Conservation (phyloP, 2,888 invertebrate species). For the Electrophaes corylata region DNA sequence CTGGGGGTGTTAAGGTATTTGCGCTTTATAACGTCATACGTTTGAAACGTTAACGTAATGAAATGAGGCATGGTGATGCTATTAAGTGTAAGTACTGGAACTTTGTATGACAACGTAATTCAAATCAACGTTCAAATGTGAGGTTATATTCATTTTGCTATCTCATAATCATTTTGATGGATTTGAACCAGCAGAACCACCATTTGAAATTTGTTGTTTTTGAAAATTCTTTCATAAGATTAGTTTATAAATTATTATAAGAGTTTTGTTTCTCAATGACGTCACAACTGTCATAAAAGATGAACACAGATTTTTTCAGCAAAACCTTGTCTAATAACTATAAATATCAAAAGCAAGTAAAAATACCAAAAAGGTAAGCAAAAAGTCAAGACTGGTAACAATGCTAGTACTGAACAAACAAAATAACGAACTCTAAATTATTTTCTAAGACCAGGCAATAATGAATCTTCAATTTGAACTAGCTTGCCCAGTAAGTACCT, state of each 20-base stretch:
- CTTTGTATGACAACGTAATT: too few species aligned
- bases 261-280: too few species aligned
- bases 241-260: too few species aligned
- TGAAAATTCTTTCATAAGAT: too few species aligned
- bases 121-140: not conserved
- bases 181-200: not conserved
- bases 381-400: too few species aligned
- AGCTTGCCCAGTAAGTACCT: not conserved
- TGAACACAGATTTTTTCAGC: too few species aligned
- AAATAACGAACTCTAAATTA: not conserved
- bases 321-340: too few species aligned
- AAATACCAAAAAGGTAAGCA: not conserved
- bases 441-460: not conserved
- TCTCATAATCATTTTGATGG: not conserved
- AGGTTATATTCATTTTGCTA: not conserved
- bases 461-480: not conserved
- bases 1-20: slow-evolving; percentile 22
- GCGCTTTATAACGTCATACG: slow-evolving; percentile 21
- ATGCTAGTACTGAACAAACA: too few species aligned
- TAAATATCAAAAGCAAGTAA: too few species aligned
- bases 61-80: slow-evolving; percentile 2
- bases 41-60: slow-evolving; percentile 9
- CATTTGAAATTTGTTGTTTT: too few species aligned
- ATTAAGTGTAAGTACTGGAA: not conserved
- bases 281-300: too few species aligned